phyloP scores from a whole-genome alignment of 2,888 invertebrate genomes.

The Amphipoea lucens region DNA sequence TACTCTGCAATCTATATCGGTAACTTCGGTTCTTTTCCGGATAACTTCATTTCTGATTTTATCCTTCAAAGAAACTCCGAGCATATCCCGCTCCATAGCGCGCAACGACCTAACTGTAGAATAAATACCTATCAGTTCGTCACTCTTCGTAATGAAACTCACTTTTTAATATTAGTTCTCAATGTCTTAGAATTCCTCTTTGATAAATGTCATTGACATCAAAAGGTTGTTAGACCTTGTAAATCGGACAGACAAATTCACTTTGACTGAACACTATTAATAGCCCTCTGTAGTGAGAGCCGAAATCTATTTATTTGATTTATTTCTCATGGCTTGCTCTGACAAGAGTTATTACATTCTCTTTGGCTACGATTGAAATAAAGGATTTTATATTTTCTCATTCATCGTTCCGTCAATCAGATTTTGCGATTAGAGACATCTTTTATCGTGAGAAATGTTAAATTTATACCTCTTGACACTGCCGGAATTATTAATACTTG shows the following conservation, averaged over 20 bases:
- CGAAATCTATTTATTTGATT: conserved; percentile 36
- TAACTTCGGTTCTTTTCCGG: too few relatives aligned
- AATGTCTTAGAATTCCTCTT: background rate
- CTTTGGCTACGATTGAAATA: conserved; percentile 27
- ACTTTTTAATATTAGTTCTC: background rate
- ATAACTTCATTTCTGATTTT: too few relatives aligned
- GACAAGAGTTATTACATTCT: conserved; percentile 35
- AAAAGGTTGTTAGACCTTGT: background rate
- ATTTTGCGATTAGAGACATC: conserved; percentile 1
- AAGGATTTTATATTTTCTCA: conserved; percentile 9
- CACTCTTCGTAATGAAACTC: background rate
- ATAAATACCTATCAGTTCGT: background rate
- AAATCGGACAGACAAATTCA: background rate
- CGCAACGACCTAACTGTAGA: background rate
- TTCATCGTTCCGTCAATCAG: conserved; percentile 21
- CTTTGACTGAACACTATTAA: conserved; percentile 29
- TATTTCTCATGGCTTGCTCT: conserved; percentile 10
- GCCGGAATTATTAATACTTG: background rate
- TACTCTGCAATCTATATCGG: too few relatives aligned
- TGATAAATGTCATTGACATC: background rate
- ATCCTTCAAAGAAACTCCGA: too few relatives aligned
- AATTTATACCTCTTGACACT: conserved; percentile 3
- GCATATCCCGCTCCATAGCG: too few relatives aligned
- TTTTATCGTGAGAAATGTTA: conserved; percentile 14
- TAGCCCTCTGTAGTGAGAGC: conserved; percentile 10